Evolutionary conservation across 2,888 invertebrate genomes (phyloP), one percentile per base, ranked within the genome.

Genomic region (Minunthozetes semirufus): DNA sequence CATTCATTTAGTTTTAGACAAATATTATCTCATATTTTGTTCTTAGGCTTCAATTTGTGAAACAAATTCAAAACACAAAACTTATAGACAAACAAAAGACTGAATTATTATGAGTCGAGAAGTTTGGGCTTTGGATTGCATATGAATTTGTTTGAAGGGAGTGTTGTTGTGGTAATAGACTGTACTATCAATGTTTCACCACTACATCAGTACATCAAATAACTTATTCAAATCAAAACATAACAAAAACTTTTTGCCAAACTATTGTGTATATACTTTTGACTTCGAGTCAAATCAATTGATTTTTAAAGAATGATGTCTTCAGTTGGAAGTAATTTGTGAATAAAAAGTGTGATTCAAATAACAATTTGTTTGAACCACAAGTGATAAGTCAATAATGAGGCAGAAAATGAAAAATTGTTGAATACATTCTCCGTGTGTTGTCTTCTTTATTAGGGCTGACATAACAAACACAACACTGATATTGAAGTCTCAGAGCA

Each of bases 391-490:
- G 61, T 63, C 61, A 33, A 63, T 33, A 63, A 29, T 33, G n/a
- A 33, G n/a, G 6, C 3, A 17, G 22, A 17, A 1, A 63, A 29
- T 33, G 33, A 63, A 15, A 29, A 59, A 11, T 63, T 25, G 29
- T 27, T 17, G 61, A 33, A 33, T 13, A 8, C n/a, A 29, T 63
- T 19, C 29, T 59, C 27, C 13, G 59, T 33, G 29, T 25, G 27
- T 59, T 59, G 59, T 59, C 59, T 59, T 63, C 33, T 63, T 63
- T 63, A 63, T 63, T 33, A 63, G 59, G 17, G 61, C 61, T 63
- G 61, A 63, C 61, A 63, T 33, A 63, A 63, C 61, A 63, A 33
- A 48, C 61, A 59, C 59, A 59, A 59, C 61, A 63, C 61, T 33
- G 33, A 61, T 1, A 19, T 53, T 53, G 19, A 53, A n/a, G 53